Evolutionary conservation across 1,140 invertebrate genomes (phyloP), one percentile per base, ranked within the genome.

Genomic region (Oreohelix idahoensis): DNA sequence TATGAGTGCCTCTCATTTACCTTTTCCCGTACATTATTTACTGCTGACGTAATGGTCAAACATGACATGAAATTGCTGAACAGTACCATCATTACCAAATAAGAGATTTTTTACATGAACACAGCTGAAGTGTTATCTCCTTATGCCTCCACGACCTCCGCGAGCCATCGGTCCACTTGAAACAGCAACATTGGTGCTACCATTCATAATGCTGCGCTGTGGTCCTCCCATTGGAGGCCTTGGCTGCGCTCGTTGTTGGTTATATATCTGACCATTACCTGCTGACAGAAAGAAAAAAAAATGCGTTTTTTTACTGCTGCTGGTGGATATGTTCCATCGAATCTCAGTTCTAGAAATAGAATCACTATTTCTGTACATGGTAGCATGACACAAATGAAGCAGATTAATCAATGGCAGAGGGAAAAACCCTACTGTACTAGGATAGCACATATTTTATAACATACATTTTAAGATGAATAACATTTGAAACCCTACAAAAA

Each of bases 171-270:
- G 53, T 23, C 32, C 77, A n/a, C 2, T 39, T 5, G 36, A 20
- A 17, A 35, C 58, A 20, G 4, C 5, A 35, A 8, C 32, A 35
- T 58, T 79, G 58, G 11, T 77, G 45, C 42, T 53, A 45, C 77
- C 77, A 66, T 79, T 79, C 58, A 79, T 58, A 29, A 79, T 79
- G 58, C 58, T 69, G 77, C 77, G 58, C 4, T 42, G 77, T 38
- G 77, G 35, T 8, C 53, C 51, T 15, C 20, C 32, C 26, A 38
- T 2, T 1, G 58, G 77, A 39, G 58, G 77, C 36, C 75, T 29
- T 53, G 39, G 13, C 36, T 51, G 51, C 8, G 36, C 32, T n/a
- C 77, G 17, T 42, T 79, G 77, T 45, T 79, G 77, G 36, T 79
- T 79, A 53, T 66, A 79, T 15, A 23, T 36, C 1, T 79, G 38